Evolutionary conservation across 2,888 invertebrate genomes (phyloP), one percentile per base, ranked within the genome.

Genomic region (Calameuta pallipes): DNA sequence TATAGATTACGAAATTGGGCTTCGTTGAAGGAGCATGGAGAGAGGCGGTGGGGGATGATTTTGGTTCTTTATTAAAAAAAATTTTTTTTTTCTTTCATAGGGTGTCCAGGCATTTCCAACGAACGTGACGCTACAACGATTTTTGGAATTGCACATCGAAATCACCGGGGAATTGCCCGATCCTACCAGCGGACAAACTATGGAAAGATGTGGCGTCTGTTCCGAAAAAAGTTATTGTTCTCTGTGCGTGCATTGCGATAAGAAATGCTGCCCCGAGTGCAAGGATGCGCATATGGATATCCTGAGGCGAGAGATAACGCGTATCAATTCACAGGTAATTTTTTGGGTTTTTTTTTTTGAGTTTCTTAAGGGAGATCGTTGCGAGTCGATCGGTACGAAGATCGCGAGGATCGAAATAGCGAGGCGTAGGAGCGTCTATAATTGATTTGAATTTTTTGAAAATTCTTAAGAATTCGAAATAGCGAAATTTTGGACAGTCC

Each of bases 211-310:
- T 92, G 96, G 96, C 89, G 97, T 98, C 74, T 97, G 98, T 92
- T 97, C 97, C 78, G 97, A 98, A 92, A 97, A 98, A 92, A 95
- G 97, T 79, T 97, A 97, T 90, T 95, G 97, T 87, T 95, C 95
- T 79, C 93, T 95, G 75, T 99, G 99, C 92, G 96, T 96, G 36
- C 99, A 99, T 92, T 99, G 99, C 92, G 98, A 99, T 89, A 98
- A 98, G 90, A 97, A 98, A 93, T 96, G 99, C 82, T 99, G 99
- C 92, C 96, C 96, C 85, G 98, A 98, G 90, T 99, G 99, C 93
- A 98, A 98, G 92, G 95, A 96, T 79, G 97, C 98, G 23, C 99
- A 99, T 92, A 96, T 98, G 95, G 98, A 99, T 91, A 98, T 98
- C 84, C 93, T 99, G 80, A 95, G 98, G 85, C 94, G 98, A 80